These are phyloP conservation scores for Acrobasis suavella DNA, from an alignment of 2,888 invertebrate species.

Conservation along the genomic window DNA sequence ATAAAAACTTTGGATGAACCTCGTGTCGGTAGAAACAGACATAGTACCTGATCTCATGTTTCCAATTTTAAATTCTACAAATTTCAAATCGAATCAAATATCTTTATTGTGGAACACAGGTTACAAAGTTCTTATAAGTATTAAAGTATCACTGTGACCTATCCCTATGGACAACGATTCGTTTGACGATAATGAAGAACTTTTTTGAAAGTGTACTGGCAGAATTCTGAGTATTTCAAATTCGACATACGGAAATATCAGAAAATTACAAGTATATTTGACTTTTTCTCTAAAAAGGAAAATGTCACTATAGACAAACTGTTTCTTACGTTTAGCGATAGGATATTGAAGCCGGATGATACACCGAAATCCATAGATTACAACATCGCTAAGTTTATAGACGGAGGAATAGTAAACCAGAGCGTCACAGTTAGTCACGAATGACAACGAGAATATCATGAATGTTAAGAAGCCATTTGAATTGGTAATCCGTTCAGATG, in stretches of 20 bases:
- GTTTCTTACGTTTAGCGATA: constrained; percentile 65
- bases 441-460: constrained; percentile 21
- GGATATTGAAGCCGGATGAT: constrained; percentile 60
- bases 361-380: constrained; percentile 69
- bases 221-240: constrained; percentile 59
- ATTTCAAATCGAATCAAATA: no score
- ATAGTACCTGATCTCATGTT: no score
- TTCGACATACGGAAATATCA: constrained; percentile 68
- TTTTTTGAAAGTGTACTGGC: constrained; percentile 77
- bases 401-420: constrained; percentile 64
- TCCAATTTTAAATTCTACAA: no score
- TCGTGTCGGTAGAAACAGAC: no score
- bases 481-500: constrained; percentile 47
- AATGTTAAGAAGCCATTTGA: constrained; percentile 61
- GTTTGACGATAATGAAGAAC: constrained; percentile 63
- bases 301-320: constrained; percentile 56
- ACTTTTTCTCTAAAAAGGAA: constrained; percentile 59
- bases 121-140: no score
- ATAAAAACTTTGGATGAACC: no score
- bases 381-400: constrained; percentile 70
- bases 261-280: constrained; percentile 64
- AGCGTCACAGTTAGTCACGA: constrained; percentile 45
- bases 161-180: constrained; percentile 46
- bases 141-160: no score
- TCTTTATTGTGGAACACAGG: no score